These are phyloP conservation scores for Crocidura indochinensis DNA, from an alignment of 2,797 vertebrate genomes.

Conservation along the genomic window DNA sequence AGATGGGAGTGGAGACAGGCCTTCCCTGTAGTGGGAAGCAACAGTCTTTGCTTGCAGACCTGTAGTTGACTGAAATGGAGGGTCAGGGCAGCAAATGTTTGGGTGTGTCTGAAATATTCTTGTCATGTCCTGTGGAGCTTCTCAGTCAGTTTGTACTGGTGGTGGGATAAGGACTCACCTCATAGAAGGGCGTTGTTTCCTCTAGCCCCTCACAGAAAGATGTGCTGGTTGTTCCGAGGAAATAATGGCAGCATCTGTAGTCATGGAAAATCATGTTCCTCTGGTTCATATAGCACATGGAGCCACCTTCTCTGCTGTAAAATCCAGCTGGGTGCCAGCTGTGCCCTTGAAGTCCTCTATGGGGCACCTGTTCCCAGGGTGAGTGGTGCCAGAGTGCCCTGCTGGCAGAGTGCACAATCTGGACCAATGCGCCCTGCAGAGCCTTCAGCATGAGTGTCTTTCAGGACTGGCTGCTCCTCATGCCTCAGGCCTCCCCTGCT, in stretches of 20 bases:
- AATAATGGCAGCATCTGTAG: background rate
- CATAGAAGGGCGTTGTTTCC: background rate
- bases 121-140: background rate
- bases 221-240: background rate
- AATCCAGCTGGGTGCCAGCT: slow-evolving; percentile 48
- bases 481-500: too few species aligned
- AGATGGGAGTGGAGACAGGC: background rate
- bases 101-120: background rate
- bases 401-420: too few species aligned
- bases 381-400: slow-evolving; percentile 6
- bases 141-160: background rate
- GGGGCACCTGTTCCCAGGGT: slow-evolving; percentile 55
- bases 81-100: background rate
- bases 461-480: background rate
- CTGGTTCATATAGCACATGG: background rate
- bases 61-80: background rate
- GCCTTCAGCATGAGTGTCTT: background rate
- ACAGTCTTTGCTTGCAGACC: background rate
- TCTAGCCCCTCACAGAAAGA: background rate
- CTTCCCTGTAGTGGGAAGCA: background rate
- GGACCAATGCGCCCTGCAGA: background rate
- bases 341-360: slow-evolving; percentile 59
- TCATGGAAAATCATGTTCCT: background rate
- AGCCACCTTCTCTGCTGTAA: slow-evolving; percentile 11
- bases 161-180: background rate